Evolutionary conservation across 2,113 vertebrate species (phyloP).

Genomic region (Platysteira castanea): DNA sequence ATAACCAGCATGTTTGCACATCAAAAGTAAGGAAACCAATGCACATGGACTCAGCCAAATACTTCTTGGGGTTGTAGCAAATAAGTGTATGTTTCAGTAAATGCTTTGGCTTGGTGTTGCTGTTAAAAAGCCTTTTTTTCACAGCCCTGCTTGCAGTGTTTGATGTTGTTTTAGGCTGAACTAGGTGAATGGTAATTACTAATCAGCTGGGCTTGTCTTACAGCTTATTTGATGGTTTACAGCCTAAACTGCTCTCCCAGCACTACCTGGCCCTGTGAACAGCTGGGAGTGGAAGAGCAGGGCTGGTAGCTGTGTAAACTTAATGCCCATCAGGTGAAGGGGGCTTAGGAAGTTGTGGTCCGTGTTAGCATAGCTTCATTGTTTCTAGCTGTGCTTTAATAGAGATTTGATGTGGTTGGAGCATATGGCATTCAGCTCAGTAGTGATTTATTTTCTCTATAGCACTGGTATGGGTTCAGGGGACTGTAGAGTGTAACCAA

Average conservation of each 20-base stretch:
- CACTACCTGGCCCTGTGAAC: accelerated
- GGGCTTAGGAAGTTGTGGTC: background rate
- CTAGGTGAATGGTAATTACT: background rate
- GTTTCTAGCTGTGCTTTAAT: background rate
- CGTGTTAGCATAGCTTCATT: background rate
- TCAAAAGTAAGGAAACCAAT: background rate
- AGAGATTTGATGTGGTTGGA: background rate
- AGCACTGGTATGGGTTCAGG: background rate
- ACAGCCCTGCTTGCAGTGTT: background rate
- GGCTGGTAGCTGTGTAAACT: background rate
- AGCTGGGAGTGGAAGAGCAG: background rate
- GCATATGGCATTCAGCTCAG: background rate
- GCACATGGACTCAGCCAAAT: background rate
- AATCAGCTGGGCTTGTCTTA: background rate
- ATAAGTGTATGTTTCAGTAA: background rate
- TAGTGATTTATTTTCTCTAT: background rate
- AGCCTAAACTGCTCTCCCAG: background rate
- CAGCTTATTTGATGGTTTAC: background rate
- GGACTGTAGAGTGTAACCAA: background rate
- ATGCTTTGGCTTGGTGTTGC: background rate
- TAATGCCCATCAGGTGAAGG: background rate
- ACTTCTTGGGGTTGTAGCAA: background rate
- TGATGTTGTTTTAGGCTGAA: background rate
- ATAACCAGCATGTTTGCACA: background rate
- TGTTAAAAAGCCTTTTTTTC: background rate